Conservation (phyloP, 2,888 invertebrate species). For the Galeruca laticollis region DNA sequence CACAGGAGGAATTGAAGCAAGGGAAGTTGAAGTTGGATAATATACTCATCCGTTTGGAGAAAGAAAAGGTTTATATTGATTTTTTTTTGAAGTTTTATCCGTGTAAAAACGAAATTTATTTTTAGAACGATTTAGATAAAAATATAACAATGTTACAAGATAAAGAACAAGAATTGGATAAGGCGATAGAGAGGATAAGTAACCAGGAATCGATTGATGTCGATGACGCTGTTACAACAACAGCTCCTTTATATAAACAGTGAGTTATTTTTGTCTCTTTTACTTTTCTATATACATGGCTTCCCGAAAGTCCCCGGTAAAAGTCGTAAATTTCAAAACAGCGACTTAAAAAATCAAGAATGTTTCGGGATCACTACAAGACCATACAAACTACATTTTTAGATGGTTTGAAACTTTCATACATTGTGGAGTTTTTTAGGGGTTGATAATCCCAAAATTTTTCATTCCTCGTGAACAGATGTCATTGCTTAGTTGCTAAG, state of each 20-base stretch:
- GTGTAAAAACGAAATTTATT: conserved; percentile 28
- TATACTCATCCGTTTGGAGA: conserved; percentile 81
- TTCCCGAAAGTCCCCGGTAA: too few relatives aligned
- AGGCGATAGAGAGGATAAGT: conserved; percentile 81
- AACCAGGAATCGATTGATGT: conserved; percentile 88
- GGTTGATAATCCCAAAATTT: too few relatives aligned
- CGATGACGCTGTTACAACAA: conserved; percentile 96
- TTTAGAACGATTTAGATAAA: conserved; percentile 82
- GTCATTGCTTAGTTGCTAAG: too few relatives aligned
- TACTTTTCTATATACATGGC: too few relatives aligned
- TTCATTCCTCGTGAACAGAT: too few relatives aligned
- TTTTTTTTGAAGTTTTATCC: background rate
- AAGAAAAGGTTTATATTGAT: conserved; percentile 71
- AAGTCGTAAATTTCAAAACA: too few relatives aligned
- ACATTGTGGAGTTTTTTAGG: too few relatives aligned
- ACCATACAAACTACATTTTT: too few relatives aligned
- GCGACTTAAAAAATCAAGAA: too few relatives aligned
- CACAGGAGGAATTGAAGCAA: conserved; percentile 86
- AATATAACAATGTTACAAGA: conserved; percentile 87
- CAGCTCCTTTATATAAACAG: conserved; percentile 96
- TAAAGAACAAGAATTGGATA: conserved; percentile 87
- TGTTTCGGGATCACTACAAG: too few relatives aligned
- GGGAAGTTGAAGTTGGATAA: conserved; percentile 86
- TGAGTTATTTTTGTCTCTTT: too few relatives aligned
- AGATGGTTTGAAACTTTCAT: too few relatives aligned